A percentile compares a stretch with the other conserved stretches of the same genome.
Conservation (phyloP, 2,797 vertebrate genomes). For the Leptodactylus fallax region DNA sequence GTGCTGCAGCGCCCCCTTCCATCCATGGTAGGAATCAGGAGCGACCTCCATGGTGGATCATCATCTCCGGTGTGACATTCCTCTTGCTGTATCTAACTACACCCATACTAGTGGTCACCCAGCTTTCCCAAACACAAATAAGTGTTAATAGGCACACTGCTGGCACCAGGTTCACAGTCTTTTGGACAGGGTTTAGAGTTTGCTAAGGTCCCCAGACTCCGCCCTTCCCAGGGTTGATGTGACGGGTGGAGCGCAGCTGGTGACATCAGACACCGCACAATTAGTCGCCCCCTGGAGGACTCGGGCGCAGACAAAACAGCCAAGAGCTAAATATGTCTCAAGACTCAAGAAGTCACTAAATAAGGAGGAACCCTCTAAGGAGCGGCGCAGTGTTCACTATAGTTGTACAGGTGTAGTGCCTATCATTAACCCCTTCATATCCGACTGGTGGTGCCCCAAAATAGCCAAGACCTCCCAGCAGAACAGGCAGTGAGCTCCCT, state of each 20-base stretch:
- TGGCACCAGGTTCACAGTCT: too few species aligned
- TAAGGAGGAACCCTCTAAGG: background rate
- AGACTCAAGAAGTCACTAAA: background rate
- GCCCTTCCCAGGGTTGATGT: background rate
- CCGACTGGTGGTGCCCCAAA: too few species aligned
- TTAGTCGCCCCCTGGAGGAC: constrained; percentile 27
- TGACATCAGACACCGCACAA: constrained; percentile 25
- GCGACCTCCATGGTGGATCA: too few species aligned
- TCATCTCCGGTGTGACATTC: too few species aligned
- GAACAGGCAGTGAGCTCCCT: background rate
- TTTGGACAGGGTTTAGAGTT: background rate
- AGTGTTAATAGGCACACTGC: too few species aligned
- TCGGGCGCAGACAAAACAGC: constrained; percentile 25
- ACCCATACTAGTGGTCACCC: too few species aligned
- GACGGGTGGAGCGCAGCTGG: background rate
- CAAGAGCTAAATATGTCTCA: background rate
- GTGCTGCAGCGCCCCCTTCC: too few species aligned
- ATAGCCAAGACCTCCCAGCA: too few species aligned
- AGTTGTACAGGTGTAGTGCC: background rate
- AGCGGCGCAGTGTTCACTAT: background rate
- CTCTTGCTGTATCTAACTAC: too few species aligned
- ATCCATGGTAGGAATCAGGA: too few species aligned
- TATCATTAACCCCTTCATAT: background rate
- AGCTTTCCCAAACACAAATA: too few species aligned
- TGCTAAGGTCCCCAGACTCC: background rate